A percentile compares a stretch with the other conserved stretches of the same genome.
These are phyloP conservation scores for Zingel zingel DNA, from an alignment of 2,113 vertebrate species.

Conservation along the genomic window DNA sequence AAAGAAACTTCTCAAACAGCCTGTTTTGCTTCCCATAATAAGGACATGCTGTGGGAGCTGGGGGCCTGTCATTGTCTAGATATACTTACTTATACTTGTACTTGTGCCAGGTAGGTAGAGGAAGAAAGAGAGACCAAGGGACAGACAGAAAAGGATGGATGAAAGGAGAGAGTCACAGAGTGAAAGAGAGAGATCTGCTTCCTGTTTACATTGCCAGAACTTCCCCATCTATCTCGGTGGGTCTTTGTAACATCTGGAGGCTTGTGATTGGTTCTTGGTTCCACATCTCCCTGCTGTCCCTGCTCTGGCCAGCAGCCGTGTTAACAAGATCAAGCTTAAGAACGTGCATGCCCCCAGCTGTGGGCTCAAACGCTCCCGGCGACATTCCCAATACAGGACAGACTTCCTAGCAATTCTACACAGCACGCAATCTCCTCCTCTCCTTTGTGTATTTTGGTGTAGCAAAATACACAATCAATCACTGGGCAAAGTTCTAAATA, in stretches of 20 bases:
- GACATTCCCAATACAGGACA: constrained; percentile 60
- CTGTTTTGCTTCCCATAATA: constrained; percentile 49
- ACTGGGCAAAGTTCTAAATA: constrained; percentile 48
- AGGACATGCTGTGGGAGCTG: constrained; percentile 29
- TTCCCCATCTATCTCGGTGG: constrained; percentile 27
- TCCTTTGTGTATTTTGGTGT: too few relatives aligned
- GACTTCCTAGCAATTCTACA: constrained; percentile 36
- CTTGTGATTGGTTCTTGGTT: constrained; percentile 47
- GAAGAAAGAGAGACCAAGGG: constrained; percentile 37
- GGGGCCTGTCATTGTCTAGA: constrained; percentile 42
- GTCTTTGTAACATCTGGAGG: constrained; percentile 55
- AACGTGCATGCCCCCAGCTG: constrained; percentile 52
- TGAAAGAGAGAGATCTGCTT: constrained; percentile 63
- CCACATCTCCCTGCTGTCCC: constrained; percentile 29
- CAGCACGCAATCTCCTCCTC: constrained; percentile 22
- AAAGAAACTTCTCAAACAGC: constrained; percentile 34
- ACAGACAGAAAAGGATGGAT: constrained; percentile 48
- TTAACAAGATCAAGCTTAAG: constrained; percentile 62
- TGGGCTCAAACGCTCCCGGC: constrained; percentile 49
- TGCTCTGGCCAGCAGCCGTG: constrained; percentile 33
- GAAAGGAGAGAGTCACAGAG: constrained; percentile 43
- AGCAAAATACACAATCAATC: constrained; percentile 63
- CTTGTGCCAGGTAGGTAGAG: constrained; percentile 33
- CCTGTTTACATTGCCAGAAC: constrained; percentile 74
- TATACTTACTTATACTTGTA: constrained; percentile 37